Evolutionary conservation across 2,113 vertebrate genomes (phyloP), one percentile per base, ranked within the genome.

Genomic region (Vulpes ferrilata): DNA sequence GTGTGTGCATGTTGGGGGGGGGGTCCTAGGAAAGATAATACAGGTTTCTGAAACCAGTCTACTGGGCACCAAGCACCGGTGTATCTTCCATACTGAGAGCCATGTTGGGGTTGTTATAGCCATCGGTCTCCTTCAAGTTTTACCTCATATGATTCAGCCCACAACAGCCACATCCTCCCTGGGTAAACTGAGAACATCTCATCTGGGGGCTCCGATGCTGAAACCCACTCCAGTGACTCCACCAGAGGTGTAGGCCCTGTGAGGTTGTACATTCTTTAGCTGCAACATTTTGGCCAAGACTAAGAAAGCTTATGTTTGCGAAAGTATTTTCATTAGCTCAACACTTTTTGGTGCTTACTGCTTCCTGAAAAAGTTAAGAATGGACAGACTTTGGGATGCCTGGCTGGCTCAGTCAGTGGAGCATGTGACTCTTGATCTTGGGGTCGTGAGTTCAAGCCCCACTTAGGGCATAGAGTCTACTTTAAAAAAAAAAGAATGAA

Each of bases 241-340:
- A 93, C 76, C 62, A 27, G 48, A n/a, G 25, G 13, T n/a, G 48
- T 38, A n/a, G n/a, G 43, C 57, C 9, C 76, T 62, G 23, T 25
- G 19, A 82, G 19, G 32, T 25, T 78, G 51, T n/a, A 17, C 32
- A 65, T 89, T 73, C 51, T 59, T 81, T 32, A 86, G 57, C 43
- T 91, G 57, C 55, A 74, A 84, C 17, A 71, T 93, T 96, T 84
- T 82, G 71, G 55, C 43, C 79, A 93, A 85, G 35, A 43, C 43
- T 79, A 69, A 62, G 73, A 85, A 93, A 96, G 69, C 13, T 89
- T 43, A 84, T 71, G 32, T 93, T 84, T 89, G 60, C 60, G 32
- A 78, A 79, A 85, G 67, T 23, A 73, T 57, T 90, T 74, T 90
- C 30, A 80, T 65, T 57, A 90, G 57, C 13, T 35, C 48, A 90